phyloP scores from a whole-genome alignment of 2,888 invertebrate genomes.

The Phrixothrix hirtus region DNA sequence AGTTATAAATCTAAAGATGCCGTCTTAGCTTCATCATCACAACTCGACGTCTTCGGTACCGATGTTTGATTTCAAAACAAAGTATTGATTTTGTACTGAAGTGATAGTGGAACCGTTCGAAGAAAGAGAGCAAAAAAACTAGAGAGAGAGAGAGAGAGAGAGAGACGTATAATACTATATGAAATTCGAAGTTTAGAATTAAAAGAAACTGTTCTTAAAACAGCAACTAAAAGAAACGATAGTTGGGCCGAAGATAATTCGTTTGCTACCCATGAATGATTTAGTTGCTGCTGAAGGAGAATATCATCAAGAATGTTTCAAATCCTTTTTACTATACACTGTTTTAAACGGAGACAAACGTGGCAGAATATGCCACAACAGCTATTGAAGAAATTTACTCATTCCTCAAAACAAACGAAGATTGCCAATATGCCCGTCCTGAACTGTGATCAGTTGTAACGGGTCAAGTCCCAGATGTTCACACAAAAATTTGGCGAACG shows the following conservation, averaged over 20 bases:
- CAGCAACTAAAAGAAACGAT: slow-evolving; percentile 1
- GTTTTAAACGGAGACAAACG: neutral
- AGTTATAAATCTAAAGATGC: too few relatives aligned
- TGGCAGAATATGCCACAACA: neutral
- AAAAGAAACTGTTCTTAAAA: neutral
- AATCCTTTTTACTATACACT: neutral
- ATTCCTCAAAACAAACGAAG: too few relatives aligned
- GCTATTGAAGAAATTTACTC: slow-evolving; percentile 1
- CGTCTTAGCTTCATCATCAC: too few relatives aligned
- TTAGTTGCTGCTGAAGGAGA: neutral
- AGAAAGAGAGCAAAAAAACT: neutral
- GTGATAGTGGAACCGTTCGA: too few relatives aligned
- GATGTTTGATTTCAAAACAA: neutral
- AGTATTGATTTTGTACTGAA: neutral
- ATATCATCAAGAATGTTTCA: slow-evolving; percentile 1
- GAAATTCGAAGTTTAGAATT: neutral
- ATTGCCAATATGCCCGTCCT: too few relatives aligned
- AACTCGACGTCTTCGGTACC: neutral
- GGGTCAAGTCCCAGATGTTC: too few relatives aligned
- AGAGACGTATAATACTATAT: neutral
- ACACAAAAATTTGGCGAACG: too few relatives aligned
- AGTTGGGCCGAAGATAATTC: neutral
- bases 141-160: too few relatives aligned
- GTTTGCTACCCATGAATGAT: too few relatives aligned
- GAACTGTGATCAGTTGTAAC: too few relatives aligned